phyloP scores from a whole-genome alignment of 2,113 vertebrate species.

The Lepus americanus region DNA sequence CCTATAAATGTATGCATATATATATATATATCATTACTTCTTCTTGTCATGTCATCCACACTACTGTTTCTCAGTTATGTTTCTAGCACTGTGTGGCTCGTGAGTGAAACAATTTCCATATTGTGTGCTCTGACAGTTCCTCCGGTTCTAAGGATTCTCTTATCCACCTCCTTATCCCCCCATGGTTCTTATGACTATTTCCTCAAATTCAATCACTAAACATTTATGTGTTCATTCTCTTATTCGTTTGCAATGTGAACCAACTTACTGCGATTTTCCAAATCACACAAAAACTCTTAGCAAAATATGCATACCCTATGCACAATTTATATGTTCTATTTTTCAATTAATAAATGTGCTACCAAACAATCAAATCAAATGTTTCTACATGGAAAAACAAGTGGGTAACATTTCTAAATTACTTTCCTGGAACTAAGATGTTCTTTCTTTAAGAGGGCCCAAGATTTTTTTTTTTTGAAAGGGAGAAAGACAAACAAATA shows the following conservation, averaged over 20 bases:
- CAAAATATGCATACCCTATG: background rate
- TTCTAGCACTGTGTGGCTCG: background rate
- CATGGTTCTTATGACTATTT: conserved; percentile 12
- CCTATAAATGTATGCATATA: no score
- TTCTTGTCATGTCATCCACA: background rate
- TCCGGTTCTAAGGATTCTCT: background rate
- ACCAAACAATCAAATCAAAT: background rate
- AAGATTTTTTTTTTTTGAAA: background rate
- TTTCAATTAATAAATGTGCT: conserved; percentile 10
- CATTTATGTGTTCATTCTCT: background rate
- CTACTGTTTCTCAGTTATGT: background rate
- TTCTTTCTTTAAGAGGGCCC: background rate
- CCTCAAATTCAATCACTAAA: conserved; percentile 12
- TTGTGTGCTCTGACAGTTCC: background rate
- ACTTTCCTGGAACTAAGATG: background rate
- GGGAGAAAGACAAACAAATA: no score
- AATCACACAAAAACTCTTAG: conserved; percentile 1
- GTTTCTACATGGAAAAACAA: background rate
- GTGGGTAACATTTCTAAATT: background rate
- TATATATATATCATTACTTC: background rate
- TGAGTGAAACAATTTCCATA: background rate
- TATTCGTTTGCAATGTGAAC: conserved; percentile 20
- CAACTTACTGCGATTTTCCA: conserved; percentile 9
- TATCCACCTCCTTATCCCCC: background rate
- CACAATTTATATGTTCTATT: background rate